These are phyloP conservation scores for Eulemur rubriventer DNA, from an alignment of 2,797 vertebrate genomes.

Conservation along the genomic window DNA sequence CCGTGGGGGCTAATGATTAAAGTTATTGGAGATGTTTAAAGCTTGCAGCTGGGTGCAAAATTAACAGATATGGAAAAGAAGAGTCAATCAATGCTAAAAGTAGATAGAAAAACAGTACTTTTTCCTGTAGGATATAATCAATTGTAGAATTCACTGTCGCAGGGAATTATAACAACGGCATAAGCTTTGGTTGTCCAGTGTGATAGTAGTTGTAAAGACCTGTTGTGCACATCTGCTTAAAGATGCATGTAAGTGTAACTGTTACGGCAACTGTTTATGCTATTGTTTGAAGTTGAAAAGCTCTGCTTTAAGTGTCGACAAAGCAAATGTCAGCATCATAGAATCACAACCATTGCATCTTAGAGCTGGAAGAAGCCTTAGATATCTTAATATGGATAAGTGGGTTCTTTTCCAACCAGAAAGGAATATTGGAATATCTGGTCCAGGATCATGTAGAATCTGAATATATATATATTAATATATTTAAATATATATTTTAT, in stretches of 20 bases:
- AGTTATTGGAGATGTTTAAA: constrained; percentile 45
- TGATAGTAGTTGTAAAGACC: constrained; percentile 38
- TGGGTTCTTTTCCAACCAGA: not conserved
- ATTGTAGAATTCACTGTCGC: constrained; percentile 19
- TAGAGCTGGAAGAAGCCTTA: constrained; percentile 28
- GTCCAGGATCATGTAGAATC: not conserved
- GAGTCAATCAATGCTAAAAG: constrained; percentile 33
- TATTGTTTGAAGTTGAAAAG: constrained; percentile 64
- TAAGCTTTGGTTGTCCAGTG: constrained; percentile 29
- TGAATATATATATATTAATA: not conserved
- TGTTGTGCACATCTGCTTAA: constrained; percentile 42
- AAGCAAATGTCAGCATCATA: constrained; percentile 69
- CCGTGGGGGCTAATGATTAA: not conserved
- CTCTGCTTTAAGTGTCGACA: constrained; percentile 46
- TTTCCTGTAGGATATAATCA: constrained; percentile 36
- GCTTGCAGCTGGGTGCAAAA: not conserved
- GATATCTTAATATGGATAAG: constrained; percentile 37
- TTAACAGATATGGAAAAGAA: constrained; percentile 45
- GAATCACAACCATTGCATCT: constrained; percentile 59
- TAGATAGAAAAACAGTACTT: not conserved
- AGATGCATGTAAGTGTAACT: constrained; percentile 53
- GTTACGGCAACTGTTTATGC: constrained; percentile 49
- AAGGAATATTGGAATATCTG: not conserved
- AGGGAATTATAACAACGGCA: constrained; percentile 1
- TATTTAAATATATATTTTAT: not conserved